Conservation (phyloP, 2,888 invertebrate genomes). For the Pseudanteris insignis region DNA sequence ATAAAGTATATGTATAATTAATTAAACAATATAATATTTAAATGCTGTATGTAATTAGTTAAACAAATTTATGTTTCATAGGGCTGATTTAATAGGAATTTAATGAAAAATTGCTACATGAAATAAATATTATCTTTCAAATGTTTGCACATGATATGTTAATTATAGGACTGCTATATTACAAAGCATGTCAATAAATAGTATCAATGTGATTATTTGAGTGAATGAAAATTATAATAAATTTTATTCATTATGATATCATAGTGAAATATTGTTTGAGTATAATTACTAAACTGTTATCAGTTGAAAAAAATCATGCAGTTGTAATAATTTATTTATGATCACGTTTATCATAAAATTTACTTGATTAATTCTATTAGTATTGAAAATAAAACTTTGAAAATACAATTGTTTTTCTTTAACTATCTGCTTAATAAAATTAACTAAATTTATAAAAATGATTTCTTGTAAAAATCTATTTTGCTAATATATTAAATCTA, state of each 20-base stretch:
- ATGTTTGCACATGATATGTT: conserved; percentile 12
- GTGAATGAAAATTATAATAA: conserved; percentile 3
- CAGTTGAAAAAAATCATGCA: no score
- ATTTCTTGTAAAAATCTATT: conserved; percentile 2
- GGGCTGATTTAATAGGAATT: no score
- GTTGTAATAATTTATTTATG: background rate
- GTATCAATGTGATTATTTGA: conserved; percentile 1
- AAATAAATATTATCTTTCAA: background rate
- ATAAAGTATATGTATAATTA: no score
- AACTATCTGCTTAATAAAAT: background rate
- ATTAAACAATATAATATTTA: no score
- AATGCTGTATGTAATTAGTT: no score
- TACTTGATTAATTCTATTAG: no score
- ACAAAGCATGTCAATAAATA: conserved; percentile 23
- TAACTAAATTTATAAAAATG: conserved; percentile 2
- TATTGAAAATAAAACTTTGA: no score
- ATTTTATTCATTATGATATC: background rate
- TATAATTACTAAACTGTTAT: no score
- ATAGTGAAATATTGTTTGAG: conserved; percentile 2
- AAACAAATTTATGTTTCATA: no score
- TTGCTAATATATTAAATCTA: conserved; percentile 2
- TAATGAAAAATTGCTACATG: background rate
- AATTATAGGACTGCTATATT: conserved; percentile 27
- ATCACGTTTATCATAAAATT: no score
- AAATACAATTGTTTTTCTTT: background rate